Evolutionary conservation across 2,888 invertebrate species (phyloP).

Genomic region (Archips xylosteana): DNA sequence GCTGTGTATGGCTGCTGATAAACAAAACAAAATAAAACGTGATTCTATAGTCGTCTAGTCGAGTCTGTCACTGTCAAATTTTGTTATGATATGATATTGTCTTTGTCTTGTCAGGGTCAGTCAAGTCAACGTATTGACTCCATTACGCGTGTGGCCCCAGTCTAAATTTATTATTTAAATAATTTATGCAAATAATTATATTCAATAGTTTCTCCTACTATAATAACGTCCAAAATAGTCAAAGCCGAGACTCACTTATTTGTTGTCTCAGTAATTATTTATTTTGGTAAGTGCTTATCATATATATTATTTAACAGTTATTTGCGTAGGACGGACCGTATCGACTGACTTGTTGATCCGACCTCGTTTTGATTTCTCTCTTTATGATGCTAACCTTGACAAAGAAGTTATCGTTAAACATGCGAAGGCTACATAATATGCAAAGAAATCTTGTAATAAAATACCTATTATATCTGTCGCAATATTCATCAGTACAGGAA

Average conservation of each 20-base stretch:
- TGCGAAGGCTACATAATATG: not conserved
- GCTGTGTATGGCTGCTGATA: conserved; percentile 7
- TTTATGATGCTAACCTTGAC: not conserved
- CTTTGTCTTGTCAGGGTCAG: not conserved
- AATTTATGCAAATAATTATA: not conserved
- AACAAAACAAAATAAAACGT: not conserved
- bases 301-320: conserved; percentile 5
- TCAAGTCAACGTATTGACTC: not conserved
- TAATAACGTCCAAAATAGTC: no score
- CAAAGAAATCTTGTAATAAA: not conserved
- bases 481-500: not conserved
- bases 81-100: no score
- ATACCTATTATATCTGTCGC: not conserved
- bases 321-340: conserved; percentile 31
- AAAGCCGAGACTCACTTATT: no score
- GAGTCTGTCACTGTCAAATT: not conserved
- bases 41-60: not conserved
- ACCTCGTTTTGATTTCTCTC: conserved; percentile 31
- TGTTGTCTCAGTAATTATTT: not conserved
- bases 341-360: conserved; percentile 4
- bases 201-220: no score
- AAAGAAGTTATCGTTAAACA: not conserved
- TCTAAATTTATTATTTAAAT: not conserved
- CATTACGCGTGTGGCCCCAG: not conserved
- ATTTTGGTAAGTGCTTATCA: not conserved